phyloP scores from a whole-genome alignment of 2,797 vertebrate species.

The Xenops minutus region DNA sequence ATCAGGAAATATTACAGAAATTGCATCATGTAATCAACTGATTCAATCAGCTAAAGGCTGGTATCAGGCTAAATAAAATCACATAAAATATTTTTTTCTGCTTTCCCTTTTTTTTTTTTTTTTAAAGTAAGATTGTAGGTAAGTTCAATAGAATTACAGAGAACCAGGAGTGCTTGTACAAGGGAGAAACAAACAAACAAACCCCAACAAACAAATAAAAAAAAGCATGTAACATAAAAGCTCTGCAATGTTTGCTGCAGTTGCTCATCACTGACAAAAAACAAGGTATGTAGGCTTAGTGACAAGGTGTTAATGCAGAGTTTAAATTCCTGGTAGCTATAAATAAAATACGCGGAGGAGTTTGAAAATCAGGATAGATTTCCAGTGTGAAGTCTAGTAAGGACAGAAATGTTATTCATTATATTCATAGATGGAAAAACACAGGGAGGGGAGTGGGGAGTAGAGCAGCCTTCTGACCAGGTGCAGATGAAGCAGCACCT shows the following conservation, averaged over 20 bases:
- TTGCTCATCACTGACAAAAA: neutral
- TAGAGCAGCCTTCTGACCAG: neutral
- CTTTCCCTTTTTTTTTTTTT: too few species aligned
- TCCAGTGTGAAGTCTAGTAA: neutral
- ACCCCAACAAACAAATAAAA: neutral
- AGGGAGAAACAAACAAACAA: neutral
- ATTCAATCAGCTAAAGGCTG: neutral
- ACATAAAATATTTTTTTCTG: neutral
- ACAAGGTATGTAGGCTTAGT: neutral
- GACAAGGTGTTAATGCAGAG: neutral
- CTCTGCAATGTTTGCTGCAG: neutral
- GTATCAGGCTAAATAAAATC: neutral
- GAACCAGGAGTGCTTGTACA: neutral
- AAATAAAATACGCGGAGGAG: neutral
- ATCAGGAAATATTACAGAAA: neutral
- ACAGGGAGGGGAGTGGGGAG: accelerated
- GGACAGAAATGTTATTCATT: neutral
- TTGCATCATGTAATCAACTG: neutral
- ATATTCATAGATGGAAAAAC: neutral
- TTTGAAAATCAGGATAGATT: neutral
- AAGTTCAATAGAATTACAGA: neutral
- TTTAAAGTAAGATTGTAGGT: neutral
- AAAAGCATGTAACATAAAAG: neutral
- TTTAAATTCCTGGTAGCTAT: neutral
- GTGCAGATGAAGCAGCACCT: neutral